Base-by-base conservation (phyloP, 2,797 vertebrate genomes). In the Sparus aurata region DNA sequence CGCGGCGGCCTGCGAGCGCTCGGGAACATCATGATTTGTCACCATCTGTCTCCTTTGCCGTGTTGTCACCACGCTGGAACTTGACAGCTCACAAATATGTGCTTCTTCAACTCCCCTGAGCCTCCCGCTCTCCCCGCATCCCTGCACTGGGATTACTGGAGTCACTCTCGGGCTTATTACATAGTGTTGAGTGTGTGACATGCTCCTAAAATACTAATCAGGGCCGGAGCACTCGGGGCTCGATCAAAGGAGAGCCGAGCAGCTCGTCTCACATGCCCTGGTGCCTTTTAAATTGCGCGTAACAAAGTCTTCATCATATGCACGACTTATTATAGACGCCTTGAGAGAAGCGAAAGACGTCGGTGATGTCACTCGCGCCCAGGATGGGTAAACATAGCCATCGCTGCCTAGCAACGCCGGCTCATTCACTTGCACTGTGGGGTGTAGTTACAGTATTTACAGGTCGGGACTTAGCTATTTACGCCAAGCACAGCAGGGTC, bases 401-500 rank as follows among this genome's bases (percentile, higher is more conserved):
- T 2, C 3, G 84, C 73, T 86, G 85, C 91, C 72, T 58, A 75
- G 89, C 78, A 91, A 94, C 90, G 57, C 1, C 49, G 5, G 73
- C 79, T 79, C 16, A 38, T 83, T 75, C 77, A 58, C 85, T 80
- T 49, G 80, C 63, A 22, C 73, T 20, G 55, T 4, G 54, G 47
- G 75, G n/a, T 88, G 87, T 7, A 82, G 83, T 84, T 86, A 72
- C 84, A 86, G 87, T 89, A 85, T 91, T 93, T 92, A 87, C 89
- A 87, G 82, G 87, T 79, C n/a, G 53, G 82, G 77, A 80, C 83
- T 81, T 82, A 74, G 87, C 65, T 79, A 87, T 84, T 63, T 49
- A 81, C 63, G 22, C 68, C 65, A 25, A 85, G 84, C 70, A 20
- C 89, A 57, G 43, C 79, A 55, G 88, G 80, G 67, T 88, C 85